phyloP scores from a whole-genome alignment of 2,797 vertebrate genomes.

The Helicolenus hilgendorfi region DNA sequence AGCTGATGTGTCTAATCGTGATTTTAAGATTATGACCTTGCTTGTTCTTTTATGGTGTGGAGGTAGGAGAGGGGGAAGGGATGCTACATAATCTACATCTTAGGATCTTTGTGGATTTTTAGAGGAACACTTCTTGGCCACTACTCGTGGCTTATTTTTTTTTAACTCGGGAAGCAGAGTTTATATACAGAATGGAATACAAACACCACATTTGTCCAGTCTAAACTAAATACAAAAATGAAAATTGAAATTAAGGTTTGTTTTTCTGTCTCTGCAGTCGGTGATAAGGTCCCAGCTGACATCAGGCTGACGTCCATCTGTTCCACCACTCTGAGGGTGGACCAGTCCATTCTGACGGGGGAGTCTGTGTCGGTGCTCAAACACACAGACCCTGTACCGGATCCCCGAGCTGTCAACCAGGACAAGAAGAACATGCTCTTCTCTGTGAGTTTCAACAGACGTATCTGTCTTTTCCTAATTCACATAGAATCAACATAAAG shows the following conservation, averaged over 20 bases:
- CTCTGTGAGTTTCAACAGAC: constrained; percentile 83
- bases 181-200: neutral
- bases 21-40: no score
- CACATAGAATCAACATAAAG: neutral
- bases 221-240: neutral
- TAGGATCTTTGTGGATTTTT: neutral
- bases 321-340: constrained; percentile 91
- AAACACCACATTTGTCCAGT: neutral
- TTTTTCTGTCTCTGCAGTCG: constrained; percentile 77
- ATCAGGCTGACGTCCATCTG: constrained; percentile 90
- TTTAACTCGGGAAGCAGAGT: neutral
- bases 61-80: neutral
- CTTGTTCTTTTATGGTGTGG: neutral
- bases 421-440: constrained; percentile 93
- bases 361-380: constrained; percentile 91
- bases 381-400: constrained; percentile 91
- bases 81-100: neutral
- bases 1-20: neutral
- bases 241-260: neutral
- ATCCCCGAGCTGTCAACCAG: constrained; percentile 91
- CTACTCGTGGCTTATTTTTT: neutral
- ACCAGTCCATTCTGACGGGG: constrained; percentile 92
- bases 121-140: neutral
- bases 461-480: neutral
- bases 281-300: constrained; percentile 91